Evolutionary conservation across 1,140 invertebrate genomes (phyloP).

Genomic region (Heliconius hewitsoni): DNA sequence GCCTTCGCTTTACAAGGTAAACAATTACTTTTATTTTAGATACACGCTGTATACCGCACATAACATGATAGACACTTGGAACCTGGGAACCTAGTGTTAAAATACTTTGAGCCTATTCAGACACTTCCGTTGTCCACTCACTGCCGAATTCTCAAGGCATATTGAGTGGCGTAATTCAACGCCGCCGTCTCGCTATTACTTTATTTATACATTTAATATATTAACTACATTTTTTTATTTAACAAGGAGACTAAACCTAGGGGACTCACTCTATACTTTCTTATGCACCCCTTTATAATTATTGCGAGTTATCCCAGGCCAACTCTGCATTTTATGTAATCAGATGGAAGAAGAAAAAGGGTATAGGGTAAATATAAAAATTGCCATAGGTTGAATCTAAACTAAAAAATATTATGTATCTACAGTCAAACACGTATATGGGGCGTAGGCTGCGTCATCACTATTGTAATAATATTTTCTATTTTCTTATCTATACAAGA

Average conservation of each 20-base stretch:
- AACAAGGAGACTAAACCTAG: no score
- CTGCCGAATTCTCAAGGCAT: no score
- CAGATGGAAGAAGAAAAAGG: background rate
- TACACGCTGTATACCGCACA: background rate
- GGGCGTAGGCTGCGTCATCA: background rate
- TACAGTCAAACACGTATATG: background rate
- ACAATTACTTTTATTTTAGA: background rate
- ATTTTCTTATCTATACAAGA: background rate
- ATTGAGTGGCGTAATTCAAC: no score
- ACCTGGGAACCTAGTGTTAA: no score
- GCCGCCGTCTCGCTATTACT: no score
- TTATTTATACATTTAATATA: no score
- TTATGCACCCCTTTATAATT: background rate
- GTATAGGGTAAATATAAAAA: no score
- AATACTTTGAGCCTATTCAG: no score
- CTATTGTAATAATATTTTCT: background rate
- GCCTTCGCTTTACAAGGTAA: constrained; percentile 85
- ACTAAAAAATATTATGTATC: background rate
- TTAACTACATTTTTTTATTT: no score
- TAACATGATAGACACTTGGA: no score
- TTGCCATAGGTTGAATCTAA: background rate
- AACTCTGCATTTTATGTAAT: background rate
- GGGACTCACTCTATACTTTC: background rate
- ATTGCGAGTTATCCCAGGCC: background rate
- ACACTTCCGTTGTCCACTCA: no score